These are phyloP conservation scores for Gryllus longicercus DNA, from an alignment of 2,888 invertebrate genomes.

Conservation along the genomic window DNA sequence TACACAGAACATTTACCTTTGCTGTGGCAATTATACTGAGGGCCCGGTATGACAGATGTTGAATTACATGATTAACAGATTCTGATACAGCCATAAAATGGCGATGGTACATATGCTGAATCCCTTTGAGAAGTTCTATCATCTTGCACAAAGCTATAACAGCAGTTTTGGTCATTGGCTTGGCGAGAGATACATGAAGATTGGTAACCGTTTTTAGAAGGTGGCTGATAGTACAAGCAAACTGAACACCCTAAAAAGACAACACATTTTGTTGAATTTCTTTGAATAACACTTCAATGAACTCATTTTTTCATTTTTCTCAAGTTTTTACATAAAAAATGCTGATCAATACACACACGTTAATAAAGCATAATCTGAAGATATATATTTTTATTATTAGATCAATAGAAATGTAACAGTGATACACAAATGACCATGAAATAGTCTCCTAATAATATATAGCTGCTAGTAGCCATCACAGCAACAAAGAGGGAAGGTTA, in stretches of 20 bases:
- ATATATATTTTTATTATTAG: no score
- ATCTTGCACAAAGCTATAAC: conserved; percentile 74
- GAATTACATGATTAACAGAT: conserved; percentile 70
- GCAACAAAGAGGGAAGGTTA: no score
- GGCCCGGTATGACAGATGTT: conserved; percentile 74
- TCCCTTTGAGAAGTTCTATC: conserved; percentile 74
- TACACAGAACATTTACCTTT: conserved; percentile 52
- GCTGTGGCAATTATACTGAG: conserved; percentile 63
- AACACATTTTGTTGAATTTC: background rate
- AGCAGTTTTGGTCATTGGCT: conserved; percentile 73
- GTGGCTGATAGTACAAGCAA: conserved; percentile 63
- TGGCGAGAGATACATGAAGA: conserved; percentile 65
- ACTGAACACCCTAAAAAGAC: conserved; percentile 58
- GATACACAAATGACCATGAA: no score
- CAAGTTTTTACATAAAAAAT: no score
- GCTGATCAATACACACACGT: no score
- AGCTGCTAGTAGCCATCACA: no score
- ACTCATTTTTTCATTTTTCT: no score
- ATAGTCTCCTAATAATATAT: no score
- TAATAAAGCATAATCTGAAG: no score
- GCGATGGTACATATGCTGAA: conserved; percentile 66
- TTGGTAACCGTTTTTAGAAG: conserved; percentile 60
- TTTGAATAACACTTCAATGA: no score
- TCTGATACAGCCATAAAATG: conserved; percentile 68
- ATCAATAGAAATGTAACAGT: no score